phyloP scores from a whole-genome alignment of 2,113 vertebrate species.

The Calypte anna region DNA sequence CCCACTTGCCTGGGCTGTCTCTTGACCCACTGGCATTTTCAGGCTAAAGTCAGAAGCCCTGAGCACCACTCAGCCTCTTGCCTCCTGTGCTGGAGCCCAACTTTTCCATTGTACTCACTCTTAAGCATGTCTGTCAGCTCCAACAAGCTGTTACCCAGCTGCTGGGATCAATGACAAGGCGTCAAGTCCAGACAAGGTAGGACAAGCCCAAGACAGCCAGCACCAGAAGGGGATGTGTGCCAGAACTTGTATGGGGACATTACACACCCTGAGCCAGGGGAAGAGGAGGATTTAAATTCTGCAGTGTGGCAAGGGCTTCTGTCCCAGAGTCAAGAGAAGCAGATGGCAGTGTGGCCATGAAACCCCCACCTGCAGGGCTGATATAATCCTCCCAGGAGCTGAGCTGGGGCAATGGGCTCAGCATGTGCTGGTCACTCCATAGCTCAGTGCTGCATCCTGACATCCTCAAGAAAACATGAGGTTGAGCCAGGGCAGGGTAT shows the following conservation, averaged over 20 bases:
- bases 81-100: not conserved
- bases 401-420: not conserved
- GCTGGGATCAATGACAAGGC: not conserved
- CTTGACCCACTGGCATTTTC: not conserved
- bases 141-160: not conserved
- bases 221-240: not conserved
- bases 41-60: not conserved
- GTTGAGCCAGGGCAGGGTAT: not conserved
- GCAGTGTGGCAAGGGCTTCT: not conserved
- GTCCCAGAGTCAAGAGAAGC: not conserved
- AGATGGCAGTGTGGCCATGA: not conserved
- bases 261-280: not conserved
- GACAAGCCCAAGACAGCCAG: not conserved
- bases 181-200: not conserved
- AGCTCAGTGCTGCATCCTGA: not conserved
- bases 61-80: not conserved
- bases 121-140: not conserved
- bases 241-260: not conserved
- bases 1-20: not conserved
- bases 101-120: accelerated
- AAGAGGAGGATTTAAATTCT: not conserved
- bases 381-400: accelerated
- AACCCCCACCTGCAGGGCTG: not conserved
- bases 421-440: accelerated
- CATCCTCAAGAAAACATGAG: accelerated